Base-by-base conservation (phyloP, 2,113 vertebrate genomes). In the Rallus limicola region DNA sequence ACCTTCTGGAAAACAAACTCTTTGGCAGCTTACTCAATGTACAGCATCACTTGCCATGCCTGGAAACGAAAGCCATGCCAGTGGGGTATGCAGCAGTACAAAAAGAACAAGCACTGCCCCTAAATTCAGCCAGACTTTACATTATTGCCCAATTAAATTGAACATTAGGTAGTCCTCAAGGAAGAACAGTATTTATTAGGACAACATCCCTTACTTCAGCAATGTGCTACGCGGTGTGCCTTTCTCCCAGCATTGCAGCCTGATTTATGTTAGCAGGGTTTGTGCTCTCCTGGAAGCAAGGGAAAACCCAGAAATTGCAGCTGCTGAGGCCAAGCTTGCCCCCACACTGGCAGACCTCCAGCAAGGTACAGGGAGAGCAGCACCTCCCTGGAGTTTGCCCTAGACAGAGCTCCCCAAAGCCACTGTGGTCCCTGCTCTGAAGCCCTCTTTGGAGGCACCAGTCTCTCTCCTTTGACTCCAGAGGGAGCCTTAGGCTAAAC, bases 401-500 rank as follows among this genome's bases (percentile, higher is more conserved):
- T 42, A 5, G 24, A 5, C 33, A 20, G 31, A 74, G 3, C 26
- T 80, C 21, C 74, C 25, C 75, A 80, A 19, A 80, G 40, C 7
- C 9, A 13, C 10, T 23, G 31, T 8, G 14, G 28, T 56, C 34
- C 26, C 3, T 0, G 19, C 48, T 76, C 88, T 69, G 23, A 77
- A 38, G 77, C 31, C 10, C 19, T 79, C 28, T 33, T 79, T 69
- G 53, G 67, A 93, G 75, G 17, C 48, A 58, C 10, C 1, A 1
- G 13, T 67, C 86, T 64, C 59, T n/a, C 78, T 82, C 26, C 82
- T 88, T 86, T 74, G 68, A 96, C 82, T 97, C 86, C 95, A 95
- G 92, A 90, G 92, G 83, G 94, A 97, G 92, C 94, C 60, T 96
- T 46, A 90, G 80, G 80, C 88, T 92, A 74, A 93, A 67, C 34